phyloP scores from a whole-genome alignment of 2,113 vertebrate genomes.

The Corythornis cristatus region DNA sequence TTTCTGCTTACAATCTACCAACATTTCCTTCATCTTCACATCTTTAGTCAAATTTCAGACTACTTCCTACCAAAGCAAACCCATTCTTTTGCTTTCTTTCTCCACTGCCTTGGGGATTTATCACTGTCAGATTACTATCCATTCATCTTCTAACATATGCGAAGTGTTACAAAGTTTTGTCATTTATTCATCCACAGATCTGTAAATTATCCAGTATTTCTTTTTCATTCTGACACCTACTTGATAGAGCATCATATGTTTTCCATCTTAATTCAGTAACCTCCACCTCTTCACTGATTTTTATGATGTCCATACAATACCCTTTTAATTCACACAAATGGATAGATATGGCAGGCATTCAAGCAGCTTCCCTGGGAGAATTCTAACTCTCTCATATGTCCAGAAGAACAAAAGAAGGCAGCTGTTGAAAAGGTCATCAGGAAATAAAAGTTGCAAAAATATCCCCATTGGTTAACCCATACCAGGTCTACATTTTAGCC shows the following conservation, averaged over 20 bases:
- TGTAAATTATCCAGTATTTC: neutral
- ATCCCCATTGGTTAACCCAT: slow-evolving; percentile 5
- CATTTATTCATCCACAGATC: neutral
- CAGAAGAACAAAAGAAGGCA: slow-evolving; percentile 59
- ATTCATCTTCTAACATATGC: neutral
- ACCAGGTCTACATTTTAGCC: neutral
- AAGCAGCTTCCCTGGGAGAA: slow-evolving; percentile 49
- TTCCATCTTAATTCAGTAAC: neutral
- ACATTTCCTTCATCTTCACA: neutral
- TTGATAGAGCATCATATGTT: neutral
- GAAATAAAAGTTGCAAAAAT: slow-evolving; percentile 47
- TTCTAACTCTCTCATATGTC: slow-evolving; percentile 26
- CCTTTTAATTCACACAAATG: slow-evolving; percentile 56
- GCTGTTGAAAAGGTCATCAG: slow-evolving; percentile 64
- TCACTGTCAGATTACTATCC: neutral
- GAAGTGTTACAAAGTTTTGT: neutral
- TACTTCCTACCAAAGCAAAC: neutral
- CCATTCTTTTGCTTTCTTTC: neutral
- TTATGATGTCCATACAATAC: slow-evolving; percentile 50
- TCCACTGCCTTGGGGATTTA: neutral
- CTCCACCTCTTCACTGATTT: neutral
- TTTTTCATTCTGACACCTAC: neutral
- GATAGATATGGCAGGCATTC: slow-evolving; percentile 58
- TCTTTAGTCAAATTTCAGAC: neutral
- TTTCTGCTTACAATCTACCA: neutral